phyloP scores from a whole-genome alignment of 2,888 invertebrate species.

The Lithophane leautieri region DNA sequence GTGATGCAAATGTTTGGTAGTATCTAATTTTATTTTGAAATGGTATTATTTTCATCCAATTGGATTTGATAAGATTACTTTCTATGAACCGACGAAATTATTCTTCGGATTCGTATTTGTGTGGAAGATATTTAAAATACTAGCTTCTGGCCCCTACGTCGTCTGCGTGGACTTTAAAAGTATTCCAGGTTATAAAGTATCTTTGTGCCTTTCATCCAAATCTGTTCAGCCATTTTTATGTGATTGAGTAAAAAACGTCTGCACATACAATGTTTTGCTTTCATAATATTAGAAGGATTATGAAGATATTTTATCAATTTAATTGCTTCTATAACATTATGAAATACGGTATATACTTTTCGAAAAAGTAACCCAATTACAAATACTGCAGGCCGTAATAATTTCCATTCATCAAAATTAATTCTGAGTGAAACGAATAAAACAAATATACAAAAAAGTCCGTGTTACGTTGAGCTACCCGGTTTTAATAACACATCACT shows the following conservation, averaged over 20 bases:
- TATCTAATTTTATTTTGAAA: background rate
- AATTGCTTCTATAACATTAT: too few species aligned
- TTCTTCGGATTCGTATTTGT: background rate
- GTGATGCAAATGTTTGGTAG: constrained; percentile 54
- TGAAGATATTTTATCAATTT: too few species aligned
- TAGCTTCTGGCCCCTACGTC: too few species aligned
- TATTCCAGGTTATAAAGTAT: too few species aligned
- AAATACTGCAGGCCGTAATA: background rate
- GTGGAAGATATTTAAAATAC: too few species aligned
- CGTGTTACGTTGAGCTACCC: constrained; percentile 11
- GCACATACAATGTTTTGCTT: too few species aligned
- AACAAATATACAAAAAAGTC: constrained; percentile 7
- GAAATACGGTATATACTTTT: too few species aligned
- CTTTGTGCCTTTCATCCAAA: too few species aligned
- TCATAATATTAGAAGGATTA: too few species aligned
- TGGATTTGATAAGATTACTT: background rate
- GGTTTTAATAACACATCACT: constrained; percentile 43
- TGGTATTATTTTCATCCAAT: background rate
- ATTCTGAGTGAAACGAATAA: background rate
- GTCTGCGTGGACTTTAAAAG: too few species aligned
- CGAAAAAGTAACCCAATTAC: background rate
- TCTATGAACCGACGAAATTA: background rate
- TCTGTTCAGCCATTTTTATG: too few species aligned
- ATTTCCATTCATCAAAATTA: background rate
- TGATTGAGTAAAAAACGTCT: too few species aligned